Percentiles rank a stretch among this genome's conserved stretches.
phyloP scores from a whole-genome alignment of 2,888 invertebrate genomes.

The Torymus auratus region DNA sequence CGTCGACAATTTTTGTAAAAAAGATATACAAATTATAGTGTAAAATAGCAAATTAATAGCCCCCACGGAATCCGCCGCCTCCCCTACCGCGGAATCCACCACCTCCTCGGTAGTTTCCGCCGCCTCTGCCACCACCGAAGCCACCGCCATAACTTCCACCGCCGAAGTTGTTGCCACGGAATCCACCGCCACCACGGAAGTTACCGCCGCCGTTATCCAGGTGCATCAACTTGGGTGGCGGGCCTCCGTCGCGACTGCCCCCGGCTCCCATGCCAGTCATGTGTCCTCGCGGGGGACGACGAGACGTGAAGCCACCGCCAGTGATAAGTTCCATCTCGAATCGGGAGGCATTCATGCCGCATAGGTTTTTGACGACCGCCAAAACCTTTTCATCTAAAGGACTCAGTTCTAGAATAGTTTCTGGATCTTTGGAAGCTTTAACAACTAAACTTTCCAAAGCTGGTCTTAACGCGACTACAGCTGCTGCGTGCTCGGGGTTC shows the following conservation, averaged over 20 bases:
- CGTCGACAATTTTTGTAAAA: too few species aligned
- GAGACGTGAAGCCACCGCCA: conserved; percentile 77
- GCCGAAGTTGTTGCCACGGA: conserved; percentile 55
- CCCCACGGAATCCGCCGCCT: conserved; percentile 62
- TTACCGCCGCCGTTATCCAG: conserved; percentile 62
- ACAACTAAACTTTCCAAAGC: conserved; percentile 92
- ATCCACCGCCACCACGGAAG: conserved; percentile 61
- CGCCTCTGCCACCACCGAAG: conserved; percentile 33
- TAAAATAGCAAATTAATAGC: conserved; percentile 46
- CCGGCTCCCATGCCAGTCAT: conserved; percentile 63
- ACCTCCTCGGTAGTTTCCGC: conserved; percentile 50
- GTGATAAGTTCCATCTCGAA: conserved; percentile 81
- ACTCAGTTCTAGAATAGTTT: conserved; percentile 83
- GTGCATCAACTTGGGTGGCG: conserved; percentile 76
- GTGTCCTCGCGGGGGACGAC: conserved; percentile 78
- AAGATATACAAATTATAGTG: too few species aligned
- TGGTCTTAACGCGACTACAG: conserved; percentile 91
- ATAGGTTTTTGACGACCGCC: conserved; percentile 84
- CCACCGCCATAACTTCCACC: conserved; percentile 57
- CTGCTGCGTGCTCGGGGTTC: conserved; percentile 86
- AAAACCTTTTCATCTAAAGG: conserved; percentile 84
- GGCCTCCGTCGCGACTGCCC: conserved; percentile 62
- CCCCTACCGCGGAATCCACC: conserved; percentile 67
- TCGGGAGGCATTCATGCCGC: conserved; percentile 87
- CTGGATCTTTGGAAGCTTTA: conserved; percentile 88